Evolutionary conservation across 1,140 invertebrate species (phyloP).

Genomic region (Metopolophium dirhodum): DNA sequence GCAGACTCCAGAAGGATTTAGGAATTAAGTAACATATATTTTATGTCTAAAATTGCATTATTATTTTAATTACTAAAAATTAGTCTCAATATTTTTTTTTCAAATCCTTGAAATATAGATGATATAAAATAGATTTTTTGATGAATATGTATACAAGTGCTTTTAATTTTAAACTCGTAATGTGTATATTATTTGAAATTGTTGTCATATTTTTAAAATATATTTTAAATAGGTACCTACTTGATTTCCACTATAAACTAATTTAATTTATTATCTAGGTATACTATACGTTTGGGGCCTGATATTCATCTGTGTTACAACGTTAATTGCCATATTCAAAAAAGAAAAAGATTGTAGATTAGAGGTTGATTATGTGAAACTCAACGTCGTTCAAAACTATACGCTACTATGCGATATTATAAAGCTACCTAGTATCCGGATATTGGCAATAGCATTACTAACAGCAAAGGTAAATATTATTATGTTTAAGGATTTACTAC

Average conservation of each 20-base stretch:
- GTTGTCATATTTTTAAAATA: neutral
- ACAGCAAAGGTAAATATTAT: slow-evolving; percentile 22
- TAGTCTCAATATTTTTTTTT: neutral
- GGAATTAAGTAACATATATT: neutral
- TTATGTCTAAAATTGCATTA: neutral
- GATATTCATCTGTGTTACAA: slow-evolving; percentile 84
- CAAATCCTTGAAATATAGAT: neutral
- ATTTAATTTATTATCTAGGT: slow-evolving; percentile 65
- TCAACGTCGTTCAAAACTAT: slow-evolving; percentile 25
- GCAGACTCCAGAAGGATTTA: neutral
- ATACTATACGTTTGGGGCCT: slow-evolving; percentile 96
- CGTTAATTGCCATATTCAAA: slow-evolving; percentile 40
- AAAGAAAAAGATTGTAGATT: slow-evolving; percentile 7
- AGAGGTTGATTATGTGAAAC: neutral
- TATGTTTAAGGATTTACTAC: neutral
- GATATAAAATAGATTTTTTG: neutral
- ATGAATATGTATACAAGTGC: neutral
- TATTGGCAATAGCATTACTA: slow-evolving; percentile 27
- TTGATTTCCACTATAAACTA: neutral
- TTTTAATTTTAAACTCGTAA: neutral
- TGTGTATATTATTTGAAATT: neutral
- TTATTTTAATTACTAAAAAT: neutral
- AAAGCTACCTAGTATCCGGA: neutral
- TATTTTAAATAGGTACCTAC: neutral
- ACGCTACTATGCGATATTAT: slow-evolving; percentile 20